Evolutionary conservation across 2,797 vertebrate genomes (phyloP).

Genomic region (Diceros bicornis): DNA sequence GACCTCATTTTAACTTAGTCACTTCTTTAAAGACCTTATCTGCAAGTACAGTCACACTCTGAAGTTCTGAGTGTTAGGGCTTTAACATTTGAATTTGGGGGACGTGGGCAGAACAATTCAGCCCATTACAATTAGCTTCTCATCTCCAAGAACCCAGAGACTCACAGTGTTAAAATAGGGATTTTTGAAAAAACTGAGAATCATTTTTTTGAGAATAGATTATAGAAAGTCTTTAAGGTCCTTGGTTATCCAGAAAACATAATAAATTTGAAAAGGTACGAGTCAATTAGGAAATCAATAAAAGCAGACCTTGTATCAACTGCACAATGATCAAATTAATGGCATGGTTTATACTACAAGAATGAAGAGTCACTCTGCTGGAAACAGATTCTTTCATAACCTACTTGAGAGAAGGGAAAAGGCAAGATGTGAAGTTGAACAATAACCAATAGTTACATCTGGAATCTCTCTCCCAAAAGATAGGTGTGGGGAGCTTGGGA

Average conservation of each 20-base stretch:
- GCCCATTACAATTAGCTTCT: background rate
- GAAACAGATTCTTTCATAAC: background rate
- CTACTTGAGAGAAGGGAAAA: background rate
- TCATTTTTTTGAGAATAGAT: background rate
- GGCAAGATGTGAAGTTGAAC: background rate
- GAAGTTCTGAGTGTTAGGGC: background rate
- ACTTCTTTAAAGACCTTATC: background rate
- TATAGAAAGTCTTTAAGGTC: background rate
- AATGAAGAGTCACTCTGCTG: background rate
- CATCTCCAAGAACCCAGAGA: constrained; percentile 3
- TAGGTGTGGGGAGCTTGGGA: background rate
- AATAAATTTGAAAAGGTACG: constrained; percentile 15
- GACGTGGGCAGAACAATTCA: background rate
- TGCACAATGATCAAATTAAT: background rate
- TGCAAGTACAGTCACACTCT: background rate
- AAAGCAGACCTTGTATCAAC: background rate
- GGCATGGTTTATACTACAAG: background rate
- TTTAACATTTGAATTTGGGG: background rate
- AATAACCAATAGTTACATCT: background rate
- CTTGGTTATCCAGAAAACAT: background rate
- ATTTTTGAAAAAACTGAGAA: background rate
- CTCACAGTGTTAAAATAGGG: background rate
- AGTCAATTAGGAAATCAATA: background rate
- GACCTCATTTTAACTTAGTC: background rate
- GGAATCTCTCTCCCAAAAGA: background rate